Base-by-base conservation (phyloP, 2,797 vertebrate genomes). In the Leptoclinus maculatus region DNA sequence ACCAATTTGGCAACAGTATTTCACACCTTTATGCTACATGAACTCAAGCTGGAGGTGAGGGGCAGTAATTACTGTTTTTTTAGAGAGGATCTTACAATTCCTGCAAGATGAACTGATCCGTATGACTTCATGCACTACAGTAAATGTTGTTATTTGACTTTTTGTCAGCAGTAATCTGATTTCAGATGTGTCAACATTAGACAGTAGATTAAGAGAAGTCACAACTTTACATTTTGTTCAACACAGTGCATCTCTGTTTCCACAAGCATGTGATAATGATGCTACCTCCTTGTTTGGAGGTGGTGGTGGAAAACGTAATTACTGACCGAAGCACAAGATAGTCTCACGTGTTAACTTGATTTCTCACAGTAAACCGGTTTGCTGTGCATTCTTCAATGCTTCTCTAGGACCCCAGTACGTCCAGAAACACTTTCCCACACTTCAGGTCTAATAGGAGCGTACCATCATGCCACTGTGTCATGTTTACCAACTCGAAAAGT, bases 21-120 rank as follows among this genome's bases (percentile, higher is more conserved):
- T 89, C 59, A 80, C 85, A 86, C 71, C 47, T 79, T 68, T 29
- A 73, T 74, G 63, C 71, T 32, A 78, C 6, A 59, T 71, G 71
- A 79, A 79, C 77, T 83, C 70, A 17, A 71, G 53, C 36, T 77
- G 25, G 47, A 77, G 60, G 38, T 76, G 32, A 68, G 14, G 51
- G 39, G 58, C 1, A 27, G 23, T 27, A 54, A 66, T 59, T 23
- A 8, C 4, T 47, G 39, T 36, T 59, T 54, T 54, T 13, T 14
- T 5, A 21, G 25, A 17, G 29, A 11, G 10, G 11, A 49, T 29
- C 38, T 23, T 45, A 25, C 7, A 41, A 19, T 69, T 66, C 23
- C 0, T 64, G 11, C n/a, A 43, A 16, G 43, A 17, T 34, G n/a
- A 38, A 17, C 6, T 51, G 5, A 41, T 60, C 17, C 4, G 32